Base-by-base conservation (phyloP, 1,140 invertebrate genomes). In the Probaryconus sp. region DNA sequence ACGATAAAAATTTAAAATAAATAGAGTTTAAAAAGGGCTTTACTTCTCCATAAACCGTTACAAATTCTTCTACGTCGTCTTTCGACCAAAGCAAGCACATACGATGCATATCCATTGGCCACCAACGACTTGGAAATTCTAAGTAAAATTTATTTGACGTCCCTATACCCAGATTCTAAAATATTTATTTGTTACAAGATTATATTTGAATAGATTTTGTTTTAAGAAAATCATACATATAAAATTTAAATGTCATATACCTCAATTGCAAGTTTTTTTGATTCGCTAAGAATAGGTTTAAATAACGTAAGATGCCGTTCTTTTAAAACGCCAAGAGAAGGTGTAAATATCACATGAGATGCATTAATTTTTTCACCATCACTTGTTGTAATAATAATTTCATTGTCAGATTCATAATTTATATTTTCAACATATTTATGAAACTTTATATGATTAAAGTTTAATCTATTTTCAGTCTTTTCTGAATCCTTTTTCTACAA, bases 101-200 rank as follows among this genome's bases (percentile, higher is more conserved):
- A 82, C 86, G 81, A 24, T 58, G 30, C n/a, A 31, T 35, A 45
- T 81, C 68, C 28, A 88, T 77, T 1, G 90, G 88, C 90, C 92
- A 92, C 89, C 93, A 94, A 16, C 87, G 87, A 31, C 87, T 79
- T 1, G 89, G 78, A 71, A 92, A 94, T 79, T 92, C 89, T 11
- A 94, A 76, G 72, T 93, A 95, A 43, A 97, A 91, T 83, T 93
- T 93, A 73, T 92, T 88, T 1, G 91, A 89, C 20, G 88, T 89
- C 24, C 91, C 91, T 81, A 92, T 89, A 9, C 84, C 89, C 16
- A 92, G 77, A 73, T 85, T 82, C 86, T 90, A 51, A 16, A 35
- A 47, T 1, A 31, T 21, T 53, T 10, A 35, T 42, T 40, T 35
- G 3, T 31, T 10, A 31, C 30, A 31, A 31, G 2, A 4, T 24